Evolutionary conservation across 2,888 invertebrate genomes (phyloP).

Genomic region (Cremastinae sp.): DNA sequence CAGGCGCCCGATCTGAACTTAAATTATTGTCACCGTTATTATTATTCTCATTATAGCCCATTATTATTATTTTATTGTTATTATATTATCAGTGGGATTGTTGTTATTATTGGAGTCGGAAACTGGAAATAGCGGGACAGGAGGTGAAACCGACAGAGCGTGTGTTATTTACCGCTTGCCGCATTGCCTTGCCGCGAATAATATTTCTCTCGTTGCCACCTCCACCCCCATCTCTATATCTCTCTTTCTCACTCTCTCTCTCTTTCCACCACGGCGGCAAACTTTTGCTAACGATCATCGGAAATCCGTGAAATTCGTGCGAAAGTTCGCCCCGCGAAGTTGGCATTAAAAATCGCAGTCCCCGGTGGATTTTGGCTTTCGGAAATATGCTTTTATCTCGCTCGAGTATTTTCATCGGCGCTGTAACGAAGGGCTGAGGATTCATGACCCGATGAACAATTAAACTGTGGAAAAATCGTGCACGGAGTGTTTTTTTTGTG

Average conservation of each 20-base stretch:
- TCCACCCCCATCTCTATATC: background rate
- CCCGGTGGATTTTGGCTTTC: no score
- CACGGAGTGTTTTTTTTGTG: background rate
- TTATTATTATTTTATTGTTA: background rate
- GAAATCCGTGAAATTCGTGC: background rate
- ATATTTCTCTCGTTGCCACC: conserved; percentile 1
- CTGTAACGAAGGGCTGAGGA: no score
- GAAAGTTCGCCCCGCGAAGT: background rate
- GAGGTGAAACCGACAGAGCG: conserved; percentile 47
- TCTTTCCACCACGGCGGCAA: background rate
- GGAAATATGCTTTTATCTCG: no score
- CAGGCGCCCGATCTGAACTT: no score
- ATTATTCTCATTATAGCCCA: no score
- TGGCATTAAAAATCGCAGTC: no score
- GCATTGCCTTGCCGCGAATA: conserved; percentile 55
- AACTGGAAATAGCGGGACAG: conserved; percentile 36
- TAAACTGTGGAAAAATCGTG: background rate
- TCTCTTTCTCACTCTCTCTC: background rate
- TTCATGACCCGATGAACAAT: no score
- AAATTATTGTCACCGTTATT: background rate
- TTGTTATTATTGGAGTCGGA: background rate
- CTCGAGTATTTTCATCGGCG: no score
- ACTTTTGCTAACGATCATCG: conserved; percentile 15
- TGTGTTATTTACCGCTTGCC: conserved; percentile 55
- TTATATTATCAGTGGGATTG: background rate